Evolutionary conservation across 2,113 vertebrate species (phyloP).

Genomic region (Mixornis gularis): DNA sequence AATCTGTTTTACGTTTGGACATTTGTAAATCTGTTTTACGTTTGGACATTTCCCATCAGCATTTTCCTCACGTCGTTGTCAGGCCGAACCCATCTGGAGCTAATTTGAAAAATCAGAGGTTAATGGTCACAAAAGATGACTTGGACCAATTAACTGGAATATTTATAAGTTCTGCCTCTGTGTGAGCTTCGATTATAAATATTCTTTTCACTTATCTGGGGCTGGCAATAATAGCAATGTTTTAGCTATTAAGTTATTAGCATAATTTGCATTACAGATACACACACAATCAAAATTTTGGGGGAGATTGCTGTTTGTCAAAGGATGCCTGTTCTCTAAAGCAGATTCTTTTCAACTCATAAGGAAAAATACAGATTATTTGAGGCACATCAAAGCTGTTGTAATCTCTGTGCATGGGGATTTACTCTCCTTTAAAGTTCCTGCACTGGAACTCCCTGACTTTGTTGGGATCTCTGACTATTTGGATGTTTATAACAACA

Average conservation of each 20-base stretch:
- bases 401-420: slow-evolving; percentile 19
- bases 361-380: background rate
- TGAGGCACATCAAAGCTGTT: slow-evolving; percentile 31
- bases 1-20: background rate
- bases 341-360: background rate
- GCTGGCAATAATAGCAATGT: background rate
- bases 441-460: background rate
- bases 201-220: slow-evolving; percentile 21
- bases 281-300: background rate
- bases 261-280: background rate
- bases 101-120: slow-evolving; percentile 48
- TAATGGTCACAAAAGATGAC: slow-evolving; percentile 38
- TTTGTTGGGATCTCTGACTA: background rate
- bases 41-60: background rate
- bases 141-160: slow-evolving; percentile 42
- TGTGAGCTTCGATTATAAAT: background rate
- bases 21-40: background rate
- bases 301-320: background rate
- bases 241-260: slow-evolving; percentile 6
- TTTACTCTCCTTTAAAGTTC: slow-evolving; percentile 32
- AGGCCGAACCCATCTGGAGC: background rate
- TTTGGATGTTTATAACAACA: background rate
- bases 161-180: slow-evolving; percentile 6
- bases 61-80: background rate
- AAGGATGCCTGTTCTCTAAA: background rate